A percentile compares a stretch with the other conserved stretches of the same genome.
Conservation (phyloP, 2,797 vertebrate genomes). For the Pseudopleuronectes americanus region DNA sequence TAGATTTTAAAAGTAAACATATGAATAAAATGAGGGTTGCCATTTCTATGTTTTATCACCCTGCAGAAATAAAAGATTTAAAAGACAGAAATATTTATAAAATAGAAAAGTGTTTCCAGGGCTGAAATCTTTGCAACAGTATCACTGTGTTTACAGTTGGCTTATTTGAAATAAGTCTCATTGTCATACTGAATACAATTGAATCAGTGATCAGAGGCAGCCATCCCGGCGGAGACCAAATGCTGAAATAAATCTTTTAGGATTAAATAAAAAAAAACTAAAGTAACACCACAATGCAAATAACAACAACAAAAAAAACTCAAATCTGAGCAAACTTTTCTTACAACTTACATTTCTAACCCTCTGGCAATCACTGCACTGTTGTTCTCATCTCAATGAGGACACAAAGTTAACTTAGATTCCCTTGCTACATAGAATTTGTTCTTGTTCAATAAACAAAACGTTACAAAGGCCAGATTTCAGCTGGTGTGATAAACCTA, state of each 20-base stretch:
- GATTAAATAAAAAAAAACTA: conserved; percentile 34
- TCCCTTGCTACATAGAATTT: not conserved
- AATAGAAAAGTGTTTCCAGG: not conserved
- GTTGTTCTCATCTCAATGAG: not conserved
- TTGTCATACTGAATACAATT: conserved; percentile 14
- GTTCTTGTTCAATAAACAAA: not conserved
- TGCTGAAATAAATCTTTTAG: conserved; percentile 30
- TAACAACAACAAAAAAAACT: conserved; percentile 9
- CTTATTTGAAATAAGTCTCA: not conserved
- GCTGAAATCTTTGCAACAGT: not conserved
- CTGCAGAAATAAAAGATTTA: not conserved
- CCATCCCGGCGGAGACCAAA: conserved; percentile 14
- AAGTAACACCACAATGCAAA: not conserved
- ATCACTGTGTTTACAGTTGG: conserved; percentile 5
- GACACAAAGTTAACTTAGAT: not conserved
- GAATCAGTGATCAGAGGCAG: conserved; percentile 25
- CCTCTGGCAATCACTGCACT: not conserved
- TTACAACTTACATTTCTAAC: not conserved
- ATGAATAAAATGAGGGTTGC: no score
- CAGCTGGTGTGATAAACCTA: not conserved
- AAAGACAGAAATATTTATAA: no score
- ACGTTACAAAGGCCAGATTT: no score
- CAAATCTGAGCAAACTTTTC: not conserved
- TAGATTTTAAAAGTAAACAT: not conserved
- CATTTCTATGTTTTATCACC: no score